A percentile compares a stretch with the other conserved stretches of the same genome.
Evolutionary conservation across 2,113 vertebrate species (phyloP).

Genomic region (Xenopus borealis): DNA sequence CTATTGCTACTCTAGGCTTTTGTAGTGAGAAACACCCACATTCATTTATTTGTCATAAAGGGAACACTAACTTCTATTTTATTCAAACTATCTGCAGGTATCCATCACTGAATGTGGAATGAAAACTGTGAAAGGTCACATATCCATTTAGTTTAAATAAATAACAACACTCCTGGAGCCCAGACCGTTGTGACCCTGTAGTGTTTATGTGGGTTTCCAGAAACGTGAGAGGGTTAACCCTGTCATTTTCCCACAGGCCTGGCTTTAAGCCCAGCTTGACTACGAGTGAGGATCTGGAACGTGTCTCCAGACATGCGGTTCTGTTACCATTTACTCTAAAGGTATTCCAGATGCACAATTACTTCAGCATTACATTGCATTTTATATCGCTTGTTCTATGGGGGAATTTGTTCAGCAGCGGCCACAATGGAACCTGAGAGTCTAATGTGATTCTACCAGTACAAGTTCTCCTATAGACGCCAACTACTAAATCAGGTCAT

Average conservation of each 20-base stretch:
- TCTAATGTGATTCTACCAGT: too few relatives aligned
- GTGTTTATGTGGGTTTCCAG: neutral
- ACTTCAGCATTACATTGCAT: neutral
- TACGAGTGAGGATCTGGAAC: neutral
- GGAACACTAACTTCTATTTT: neutral
- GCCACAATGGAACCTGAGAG: too few relatives aligned
- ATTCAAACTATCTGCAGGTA: neutral
- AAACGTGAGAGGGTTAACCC: neutral
- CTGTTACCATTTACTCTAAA: neutral
- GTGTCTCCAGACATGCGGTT: neutral
- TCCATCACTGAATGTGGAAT: neutral
- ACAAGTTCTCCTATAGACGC: too few relatives aligned
- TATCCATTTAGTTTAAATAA: slow-evolving; percentile 2
- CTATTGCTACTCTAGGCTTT: too few relatives aligned
- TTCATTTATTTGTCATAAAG: too few relatives aligned
- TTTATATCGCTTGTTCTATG: too few relatives aligned
- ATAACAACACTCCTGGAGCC: neutral
- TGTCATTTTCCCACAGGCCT: neutral
- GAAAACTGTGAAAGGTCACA: neutral
- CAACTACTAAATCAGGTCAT: too few relatives aligned
- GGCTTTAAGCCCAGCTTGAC: neutral
- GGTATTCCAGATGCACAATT: neutral
- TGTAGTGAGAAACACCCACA: too few relatives aligned
- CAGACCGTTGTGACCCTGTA: neutral
- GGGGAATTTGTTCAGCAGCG: too few relatives aligned